Base-by-base conservation (phyloP, 2,797 vertebrate species). In the Xenopus petersii region DNA sequence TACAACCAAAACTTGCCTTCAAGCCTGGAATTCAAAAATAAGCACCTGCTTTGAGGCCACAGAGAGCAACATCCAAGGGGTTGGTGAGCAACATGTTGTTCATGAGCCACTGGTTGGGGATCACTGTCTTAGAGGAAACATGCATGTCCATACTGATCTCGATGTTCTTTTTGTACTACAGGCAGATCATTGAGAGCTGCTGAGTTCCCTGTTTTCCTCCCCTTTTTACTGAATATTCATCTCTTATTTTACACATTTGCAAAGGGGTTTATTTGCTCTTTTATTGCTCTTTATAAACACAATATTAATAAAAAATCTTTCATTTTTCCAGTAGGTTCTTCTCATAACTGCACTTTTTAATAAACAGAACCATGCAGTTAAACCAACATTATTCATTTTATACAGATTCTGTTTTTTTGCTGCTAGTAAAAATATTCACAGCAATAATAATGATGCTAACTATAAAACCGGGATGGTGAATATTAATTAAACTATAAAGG, bases 401-500 rank as follows among this genome's bases (percentile, higher is more conserved):
- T 13, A 60, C 42, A 49, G 17, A n/a, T 66, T 64, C 15, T 12
- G 21, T 33, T 68, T 64, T 67, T 73, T 16, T 60, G 51, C 12
- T 16, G 21, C 26, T 58, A 65, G 33, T 64, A 69, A 77, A 61
- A 61, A 59, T 16, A 64, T 48, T 64, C 4, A 67, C 47, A 56
- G n/a, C 67, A 42, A 48, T 48, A 47, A 13, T 26, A 66, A 51
- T 78, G 58, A 78, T 49, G 61, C 48, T 5, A 60, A 70, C 48
- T 59, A 64, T 62, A 12, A 70, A 69, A 70, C 10, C 21, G 46
- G 5, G 55, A 33, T 48, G 12, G 61, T 2, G 12, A 51, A 58
- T 68, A 71, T 73, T 77, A 78, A 73, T 64, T 64, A 42, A 42
- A 24, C 64, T 47, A 64, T 69, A 73, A 73, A 68, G 54, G 62